Evolutionary conservation across 2,113 vertebrate species (phyloP).

Genomic region (Geothlypis trichas): DNA sequence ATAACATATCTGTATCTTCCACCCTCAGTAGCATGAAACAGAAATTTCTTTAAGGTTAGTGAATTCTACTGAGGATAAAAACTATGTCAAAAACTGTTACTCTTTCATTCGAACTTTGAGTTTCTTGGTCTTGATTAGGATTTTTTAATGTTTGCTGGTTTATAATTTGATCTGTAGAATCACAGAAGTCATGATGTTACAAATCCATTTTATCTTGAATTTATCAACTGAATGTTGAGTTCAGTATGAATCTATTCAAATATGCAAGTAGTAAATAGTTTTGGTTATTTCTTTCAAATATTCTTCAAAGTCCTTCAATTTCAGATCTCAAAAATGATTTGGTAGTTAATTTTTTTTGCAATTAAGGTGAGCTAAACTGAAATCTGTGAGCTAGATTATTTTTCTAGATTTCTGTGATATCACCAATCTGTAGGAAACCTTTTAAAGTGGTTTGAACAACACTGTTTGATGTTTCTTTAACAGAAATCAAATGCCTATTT

Average conservation of each 20-base stretch:
- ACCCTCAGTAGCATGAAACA: neutral
- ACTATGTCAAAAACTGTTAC: neutral
- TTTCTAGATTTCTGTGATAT: slow-evolving; percentile 36
- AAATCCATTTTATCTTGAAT: neutral
- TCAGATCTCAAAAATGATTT: neutral
- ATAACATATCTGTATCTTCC: neutral
- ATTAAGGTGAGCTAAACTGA: neutral
- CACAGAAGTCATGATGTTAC: neutral
- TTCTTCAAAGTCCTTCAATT: slow-evolving; percentile 40
- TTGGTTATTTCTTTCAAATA: slow-evolving; percentile 14
- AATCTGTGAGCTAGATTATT: neutral
- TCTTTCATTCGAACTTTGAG: neutral
- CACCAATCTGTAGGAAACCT: slow-evolving; percentile 20
- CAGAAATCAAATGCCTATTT: slow-evolving; percentile 38
- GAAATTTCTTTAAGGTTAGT: neutral
- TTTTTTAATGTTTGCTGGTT: neutral
- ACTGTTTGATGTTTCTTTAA: slow-evolving; percentile 27
- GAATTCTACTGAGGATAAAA: neutral
- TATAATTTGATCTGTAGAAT: neutral
- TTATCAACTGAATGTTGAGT: neutral
- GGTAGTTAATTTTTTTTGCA: neutral
- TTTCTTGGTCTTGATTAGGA: neutral
- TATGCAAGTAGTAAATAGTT: neutral
- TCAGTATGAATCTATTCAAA: neutral
- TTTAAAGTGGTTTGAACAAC: slow-evolving; percentile 45